Percentiles rank a stretch among this genome's conserved stretches.
Evolutionary conservation across 2,797 vertebrate species (phyloP).

Genomic region (Crenichthys baileyi): DNA sequence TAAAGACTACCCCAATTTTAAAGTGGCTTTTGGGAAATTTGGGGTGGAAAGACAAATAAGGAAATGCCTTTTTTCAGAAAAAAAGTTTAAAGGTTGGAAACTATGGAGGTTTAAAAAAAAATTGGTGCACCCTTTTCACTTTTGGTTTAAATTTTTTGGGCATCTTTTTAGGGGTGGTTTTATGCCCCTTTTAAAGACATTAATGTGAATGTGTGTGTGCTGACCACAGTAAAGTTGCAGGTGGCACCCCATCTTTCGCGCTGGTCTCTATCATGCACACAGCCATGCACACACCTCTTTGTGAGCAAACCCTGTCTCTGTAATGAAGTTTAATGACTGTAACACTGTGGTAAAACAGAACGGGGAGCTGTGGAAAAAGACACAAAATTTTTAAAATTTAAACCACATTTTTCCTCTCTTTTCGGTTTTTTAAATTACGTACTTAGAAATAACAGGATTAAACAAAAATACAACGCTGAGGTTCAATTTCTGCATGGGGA

Average conservation of each 20-base stretch:
- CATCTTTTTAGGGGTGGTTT: too few species aligned
- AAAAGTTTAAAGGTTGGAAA: too few species aligned
- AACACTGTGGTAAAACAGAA: constrained; percentile 59
- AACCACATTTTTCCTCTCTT: too few species aligned
- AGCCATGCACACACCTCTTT: constrained; percentile 50
- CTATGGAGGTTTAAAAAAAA: too few species aligned
- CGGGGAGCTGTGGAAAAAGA: constrained; percentile 13
- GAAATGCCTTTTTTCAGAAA: too few species aligned
- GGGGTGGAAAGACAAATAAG: too few species aligned
- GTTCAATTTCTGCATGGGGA: not conserved
- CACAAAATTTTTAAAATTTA: constrained; percentile 43
- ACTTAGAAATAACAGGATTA: constrained; percentile 57
- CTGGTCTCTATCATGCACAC: constrained; percentile 41
- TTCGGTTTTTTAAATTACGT: too few species aligned
- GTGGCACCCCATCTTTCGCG: constrained; percentile 74
- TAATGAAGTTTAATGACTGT: constrained; percentile 81
- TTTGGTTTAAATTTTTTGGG: too few species aligned
- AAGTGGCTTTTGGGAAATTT: too few species aligned
- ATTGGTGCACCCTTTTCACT: too few species aligned
- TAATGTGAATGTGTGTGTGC: constrained; percentile 53
- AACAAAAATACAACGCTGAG: constrained; percentile 36
- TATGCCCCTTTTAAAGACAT: constrained; percentile 27
- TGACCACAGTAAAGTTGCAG: constrained; percentile 74
- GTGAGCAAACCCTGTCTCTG: constrained; percentile 71
- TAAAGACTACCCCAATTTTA: too few species aligned